Evolutionary conservation across 2,113 vertebrate genomes (phyloP).

Genomic region (Pseudonaja textilis): DNA sequence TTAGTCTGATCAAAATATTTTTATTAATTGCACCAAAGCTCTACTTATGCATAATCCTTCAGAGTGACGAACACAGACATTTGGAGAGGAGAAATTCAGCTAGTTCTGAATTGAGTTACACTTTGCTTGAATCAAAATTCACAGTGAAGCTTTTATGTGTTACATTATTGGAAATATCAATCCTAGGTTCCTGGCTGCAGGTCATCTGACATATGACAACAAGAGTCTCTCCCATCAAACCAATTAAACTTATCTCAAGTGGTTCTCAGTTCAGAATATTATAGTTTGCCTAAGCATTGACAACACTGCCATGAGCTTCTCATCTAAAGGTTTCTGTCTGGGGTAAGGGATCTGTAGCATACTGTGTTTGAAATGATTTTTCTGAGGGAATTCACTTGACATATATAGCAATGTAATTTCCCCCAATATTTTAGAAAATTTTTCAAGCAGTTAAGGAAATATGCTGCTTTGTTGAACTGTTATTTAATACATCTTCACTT

Average conservation of each 20-base stretch:
- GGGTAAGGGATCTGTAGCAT: background rate
- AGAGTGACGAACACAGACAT: background rate
- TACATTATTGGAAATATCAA: background rate
- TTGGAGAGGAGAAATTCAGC: background rate
- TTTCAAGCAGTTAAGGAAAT: background rate
- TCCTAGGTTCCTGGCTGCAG: background rate
- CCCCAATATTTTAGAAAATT: background rate
- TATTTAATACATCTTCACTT: background rate
- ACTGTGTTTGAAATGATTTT: background rate
- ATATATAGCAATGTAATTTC: background rate
- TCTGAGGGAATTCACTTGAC: background rate
- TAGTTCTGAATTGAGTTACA: background rate
- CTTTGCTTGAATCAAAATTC: background rate
- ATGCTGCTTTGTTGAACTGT: background rate
- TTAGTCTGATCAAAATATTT: constrained; percentile 64
- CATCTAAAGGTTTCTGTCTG: background rate
- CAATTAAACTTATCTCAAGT: background rate
- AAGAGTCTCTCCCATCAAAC: background rate
- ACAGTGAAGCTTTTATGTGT: background rate
- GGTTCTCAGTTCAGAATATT: background rate
- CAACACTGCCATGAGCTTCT: background rate
- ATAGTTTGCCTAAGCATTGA: background rate
- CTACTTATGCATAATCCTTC: constrained; percentile 47
- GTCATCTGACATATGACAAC: background rate
- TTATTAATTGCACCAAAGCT: constrained; percentile 21